phyloP scores from a whole-genome alignment of 2,888 invertebrate genomes.

The Pseudococcus viburni region DNA sequence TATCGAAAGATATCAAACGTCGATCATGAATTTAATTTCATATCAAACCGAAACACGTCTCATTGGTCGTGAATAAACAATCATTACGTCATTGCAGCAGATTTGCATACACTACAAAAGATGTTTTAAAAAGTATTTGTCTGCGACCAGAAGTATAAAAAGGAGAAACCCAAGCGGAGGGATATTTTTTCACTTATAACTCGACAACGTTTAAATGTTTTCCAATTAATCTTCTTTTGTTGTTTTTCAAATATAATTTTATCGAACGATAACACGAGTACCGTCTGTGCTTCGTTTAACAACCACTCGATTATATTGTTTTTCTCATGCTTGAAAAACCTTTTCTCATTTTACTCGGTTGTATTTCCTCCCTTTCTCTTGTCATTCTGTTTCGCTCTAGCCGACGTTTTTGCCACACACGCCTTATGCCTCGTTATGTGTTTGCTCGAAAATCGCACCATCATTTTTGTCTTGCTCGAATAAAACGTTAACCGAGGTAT shows the following conservation, averaged over 20 bases:
- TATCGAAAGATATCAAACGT: neutral
- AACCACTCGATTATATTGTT: conserved; percentile 41
- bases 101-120: neutral
- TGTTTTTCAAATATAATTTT: conserved; percentile 39
- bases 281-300: conserved; percentile 21
- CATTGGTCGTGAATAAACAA: neutral
- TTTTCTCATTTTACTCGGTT: conserved; percentile 13
- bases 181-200: neutral
- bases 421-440: neutral
- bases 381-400: neutral
- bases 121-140: no score
- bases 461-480: conserved; percentile 3
- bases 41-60: neutral
- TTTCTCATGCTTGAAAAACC: conserved; percentile 41
- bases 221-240: conserved; percentile 54
- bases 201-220: conserved; percentile 47
- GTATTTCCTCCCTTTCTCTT: neutral
- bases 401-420: neutral
- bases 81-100: neutral
- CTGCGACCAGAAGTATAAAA: neutral
- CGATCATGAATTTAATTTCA: conserved; percentile 5
- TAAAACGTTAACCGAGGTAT: neutral
- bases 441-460: neutral
- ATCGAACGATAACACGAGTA: conserved; percentile 38
- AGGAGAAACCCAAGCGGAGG: neutral